Conservation (phyloP, 1,140 invertebrate genomes). For the Drosophila bocki region DNA sequence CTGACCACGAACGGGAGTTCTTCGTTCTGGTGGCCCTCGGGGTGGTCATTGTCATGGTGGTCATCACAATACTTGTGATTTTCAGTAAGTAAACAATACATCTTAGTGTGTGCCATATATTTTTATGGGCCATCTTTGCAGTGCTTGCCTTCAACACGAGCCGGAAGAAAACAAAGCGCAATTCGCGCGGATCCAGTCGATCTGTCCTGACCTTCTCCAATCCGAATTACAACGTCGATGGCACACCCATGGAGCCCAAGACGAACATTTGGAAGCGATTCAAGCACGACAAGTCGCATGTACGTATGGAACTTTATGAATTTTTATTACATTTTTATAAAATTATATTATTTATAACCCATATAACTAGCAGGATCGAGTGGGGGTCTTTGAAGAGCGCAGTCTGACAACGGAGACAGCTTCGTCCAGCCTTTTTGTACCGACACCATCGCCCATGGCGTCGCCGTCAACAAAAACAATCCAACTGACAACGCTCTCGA, state of each 20-base stretch:
- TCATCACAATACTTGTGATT: conserved; percentile 78
- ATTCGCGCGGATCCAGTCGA: conserved; percentile 87
- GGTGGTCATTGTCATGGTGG: conserved; percentile 76
- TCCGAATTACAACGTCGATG: conserved; percentile 89
- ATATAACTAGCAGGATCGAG: conserved; percentile 60
- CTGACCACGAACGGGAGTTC: conserved; percentile 63
- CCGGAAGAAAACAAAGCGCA: conserved; percentile 87
- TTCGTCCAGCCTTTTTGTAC: conserved; percentile 80
- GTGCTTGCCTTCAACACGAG: conserved; percentile 86
- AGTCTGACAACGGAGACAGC: conserved; percentile 83
- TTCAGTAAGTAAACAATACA: conserved; percentile 61
- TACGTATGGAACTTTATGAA: conserved; percentile 63
- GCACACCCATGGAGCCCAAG: conserved; percentile 86
- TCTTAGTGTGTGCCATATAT: neutral
- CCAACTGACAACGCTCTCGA: conserved; percentile 83
- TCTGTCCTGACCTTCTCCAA: conserved; percentile 91
- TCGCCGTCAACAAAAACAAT: conserved; percentile 81
- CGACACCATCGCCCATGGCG: conserved; percentile 82
- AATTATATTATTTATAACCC: no score
- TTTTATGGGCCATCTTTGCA: conserved; percentile 43
- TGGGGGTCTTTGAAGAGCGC: conserved; percentile 79
- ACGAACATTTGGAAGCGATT: conserved; percentile 90
- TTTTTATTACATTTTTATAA: neutral
- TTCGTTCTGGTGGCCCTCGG: conserved; percentile 73
- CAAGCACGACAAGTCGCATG: conserved; percentile 90